Evolutionary conservation across 2,888 invertebrate species (phyloP), one percentile per base, ranked within the genome.

Genomic region (Rhaphigaster nebulosa): DNA sequence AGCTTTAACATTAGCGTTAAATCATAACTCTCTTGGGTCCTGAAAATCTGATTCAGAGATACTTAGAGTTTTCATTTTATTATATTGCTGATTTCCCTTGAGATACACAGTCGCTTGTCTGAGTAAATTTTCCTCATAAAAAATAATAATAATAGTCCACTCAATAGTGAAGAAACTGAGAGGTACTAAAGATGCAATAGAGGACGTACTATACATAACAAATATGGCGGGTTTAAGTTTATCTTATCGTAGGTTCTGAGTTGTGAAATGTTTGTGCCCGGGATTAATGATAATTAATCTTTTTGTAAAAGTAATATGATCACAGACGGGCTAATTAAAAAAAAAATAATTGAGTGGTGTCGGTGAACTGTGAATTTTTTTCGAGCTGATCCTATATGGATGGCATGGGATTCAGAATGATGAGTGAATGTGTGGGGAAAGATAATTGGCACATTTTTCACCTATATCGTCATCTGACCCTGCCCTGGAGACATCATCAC

Each of bases 381-480:
- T 29, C 29, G 34, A 70, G 34, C 34, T 6, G 20, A 20, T 20
- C 3, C 18, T 18, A 34, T 70, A 70, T 70, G 70, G 70, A 70
- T 34, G 65, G 60, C 60, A 60, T 60, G 29, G 70, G 34, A 29
- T 29, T 70, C 34, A 34, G 70, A 34, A 34, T 65, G 65, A 65
- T 70, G 70, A 34, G 70, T 70, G 70, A 70, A 70, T 70, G 70
- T 70, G 70, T 70, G 34, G 34, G 34, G 70, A 15, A 70, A 34
- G 70, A 70, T 70, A 70, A 70, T 70, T 70, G 70, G 23, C 18
- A 70, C 70, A 70, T 70, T 70, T 34, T 70, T 34, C 70, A 70
- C 34, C 70, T 70, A 70, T 20, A 70, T 18, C 70, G 70, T 70
- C 70, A 70, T 20, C 70, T 26, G 70, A 70, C 34, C 70, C 70